These are phyloP conservation scores for Tolmerus cingulatus DNA, from an alignment of 2,888 invertebrate species.

Conservation along the genomic window DNA sequence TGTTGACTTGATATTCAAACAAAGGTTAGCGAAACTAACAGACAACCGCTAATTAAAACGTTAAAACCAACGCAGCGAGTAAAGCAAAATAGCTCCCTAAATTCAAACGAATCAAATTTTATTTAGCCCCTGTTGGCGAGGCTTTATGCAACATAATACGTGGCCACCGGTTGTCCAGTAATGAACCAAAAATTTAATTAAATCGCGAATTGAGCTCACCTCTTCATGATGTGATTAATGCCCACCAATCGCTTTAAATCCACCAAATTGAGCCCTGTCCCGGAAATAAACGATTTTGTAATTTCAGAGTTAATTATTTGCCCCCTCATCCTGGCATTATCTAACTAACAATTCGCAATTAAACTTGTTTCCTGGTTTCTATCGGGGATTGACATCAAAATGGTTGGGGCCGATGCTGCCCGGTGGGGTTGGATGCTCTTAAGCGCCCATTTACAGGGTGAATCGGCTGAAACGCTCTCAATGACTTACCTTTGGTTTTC, in stretches of 20 bases:
- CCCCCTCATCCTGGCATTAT: neutral
- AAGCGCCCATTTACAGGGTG: neutral
- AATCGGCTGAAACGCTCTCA: neutral
- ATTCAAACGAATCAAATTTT: neutral
- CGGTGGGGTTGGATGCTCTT: neutral
- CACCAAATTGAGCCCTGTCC: neutral
- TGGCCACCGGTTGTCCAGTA: neutral
- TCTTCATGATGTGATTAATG: conserved; percentile 15
- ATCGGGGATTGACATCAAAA: neutral
- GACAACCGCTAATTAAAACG: neutral
- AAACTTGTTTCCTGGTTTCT: neutral
- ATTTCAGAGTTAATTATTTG: neutral
- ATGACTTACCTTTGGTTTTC: conserved; percentile 25
- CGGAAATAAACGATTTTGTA: neutral
- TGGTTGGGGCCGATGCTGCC: neutral
- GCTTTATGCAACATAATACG: neutral
- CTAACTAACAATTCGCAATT: neutral
- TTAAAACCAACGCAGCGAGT: neutral
- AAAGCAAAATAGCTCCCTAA: neutral
- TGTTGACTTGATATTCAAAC: neutral
- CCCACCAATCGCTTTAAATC: neutral
- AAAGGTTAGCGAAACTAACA: neutral
- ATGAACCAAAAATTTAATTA: neutral
- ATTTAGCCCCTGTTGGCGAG: neutral
- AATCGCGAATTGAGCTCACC: neutral